Evolutionary conservation across 2,797 vertebrate species (phyloP).

Genomic region (Calcarius lapponicus): DNA sequence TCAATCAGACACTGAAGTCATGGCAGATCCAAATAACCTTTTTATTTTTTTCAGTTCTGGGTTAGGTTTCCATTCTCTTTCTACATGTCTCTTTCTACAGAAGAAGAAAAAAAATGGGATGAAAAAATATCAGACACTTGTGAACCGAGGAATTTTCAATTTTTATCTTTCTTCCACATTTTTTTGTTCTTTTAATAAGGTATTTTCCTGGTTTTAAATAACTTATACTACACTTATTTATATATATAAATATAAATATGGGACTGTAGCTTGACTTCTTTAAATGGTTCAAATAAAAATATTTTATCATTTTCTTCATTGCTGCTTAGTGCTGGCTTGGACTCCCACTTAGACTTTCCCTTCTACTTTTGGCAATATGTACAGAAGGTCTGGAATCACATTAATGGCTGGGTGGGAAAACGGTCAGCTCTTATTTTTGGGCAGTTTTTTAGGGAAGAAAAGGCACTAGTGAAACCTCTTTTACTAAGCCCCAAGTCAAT

Average conservation of each 20-base stretch:
- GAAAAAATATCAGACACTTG: not conserved
- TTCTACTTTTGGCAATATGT: not conserved
- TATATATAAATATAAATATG: not conserved
- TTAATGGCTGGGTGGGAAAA: not conserved
- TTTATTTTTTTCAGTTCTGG: not conserved
- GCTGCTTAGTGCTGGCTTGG: not conserved
- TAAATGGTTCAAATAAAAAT: not conserved
- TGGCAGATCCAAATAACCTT: not conserved
- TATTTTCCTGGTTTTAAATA: not conserved
- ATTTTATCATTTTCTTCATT: not conserved
- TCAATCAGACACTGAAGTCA: not conserved
- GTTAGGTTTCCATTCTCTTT: not conserved
- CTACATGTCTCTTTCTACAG: not conserved
- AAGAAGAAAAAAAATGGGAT: not conserved
- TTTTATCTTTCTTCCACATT: not conserved
- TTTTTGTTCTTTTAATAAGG: not conserved
- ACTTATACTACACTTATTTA: not conserved
- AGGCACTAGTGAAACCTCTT: not conserved
- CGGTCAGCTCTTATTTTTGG: not conserved
- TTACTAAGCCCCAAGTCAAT: not conserved
- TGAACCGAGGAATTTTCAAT: not conserved
- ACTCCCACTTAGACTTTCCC: not conserved
- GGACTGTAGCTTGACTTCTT: not conserved
- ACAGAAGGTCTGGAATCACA: not conserved
- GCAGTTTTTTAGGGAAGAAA: not conserved